Evolutionary conservation across 2,113 vertebrate genomes (phyloP).

Genomic region (Rissa tridactyla): DNA sequence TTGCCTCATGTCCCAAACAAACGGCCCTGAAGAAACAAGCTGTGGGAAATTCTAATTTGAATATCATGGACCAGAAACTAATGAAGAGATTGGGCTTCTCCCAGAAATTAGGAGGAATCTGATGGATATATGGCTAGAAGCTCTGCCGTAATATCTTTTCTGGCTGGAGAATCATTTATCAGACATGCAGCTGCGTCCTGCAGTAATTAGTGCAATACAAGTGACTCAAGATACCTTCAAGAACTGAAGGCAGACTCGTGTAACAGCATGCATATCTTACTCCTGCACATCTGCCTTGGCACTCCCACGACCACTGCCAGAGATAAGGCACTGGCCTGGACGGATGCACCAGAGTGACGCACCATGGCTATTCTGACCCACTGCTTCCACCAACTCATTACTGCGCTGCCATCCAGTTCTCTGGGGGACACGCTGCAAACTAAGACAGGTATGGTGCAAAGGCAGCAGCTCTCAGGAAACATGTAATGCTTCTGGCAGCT

Average conservation of each 20-base stretch:
- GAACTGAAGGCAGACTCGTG: neutral
- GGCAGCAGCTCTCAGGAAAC: neutral
- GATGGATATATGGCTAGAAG: neutral
- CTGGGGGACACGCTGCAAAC: accelerated
- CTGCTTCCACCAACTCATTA: neutral
- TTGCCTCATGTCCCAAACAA: accelerated
- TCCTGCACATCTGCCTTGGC: accelerated
- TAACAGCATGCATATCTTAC: too few relatives aligned
- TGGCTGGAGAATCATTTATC: neutral
- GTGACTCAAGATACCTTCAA: neutral
- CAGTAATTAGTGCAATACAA: neutral
- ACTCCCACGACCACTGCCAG: accelerated
- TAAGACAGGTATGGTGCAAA: accelerated
- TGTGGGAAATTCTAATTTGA: neutral
- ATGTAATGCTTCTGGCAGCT: neutral
- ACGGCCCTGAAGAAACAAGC: neutral
- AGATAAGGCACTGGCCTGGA: accelerated
- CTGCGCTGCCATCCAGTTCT: accelerated
- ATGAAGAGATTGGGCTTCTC: neutral
- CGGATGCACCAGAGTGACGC: accelerated
- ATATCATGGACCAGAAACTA: neutral
- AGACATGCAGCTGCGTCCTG: neutral
- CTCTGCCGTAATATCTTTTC: neutral
- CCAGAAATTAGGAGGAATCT: neutral
- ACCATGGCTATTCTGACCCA: accelerated